A percentile compares a stretch with the other conserved stretches of the same genome.
Evolutionary conservation across 2,888 invertebrate species (phyloP).

Genomic region (Synergus itoensis): DNA sequence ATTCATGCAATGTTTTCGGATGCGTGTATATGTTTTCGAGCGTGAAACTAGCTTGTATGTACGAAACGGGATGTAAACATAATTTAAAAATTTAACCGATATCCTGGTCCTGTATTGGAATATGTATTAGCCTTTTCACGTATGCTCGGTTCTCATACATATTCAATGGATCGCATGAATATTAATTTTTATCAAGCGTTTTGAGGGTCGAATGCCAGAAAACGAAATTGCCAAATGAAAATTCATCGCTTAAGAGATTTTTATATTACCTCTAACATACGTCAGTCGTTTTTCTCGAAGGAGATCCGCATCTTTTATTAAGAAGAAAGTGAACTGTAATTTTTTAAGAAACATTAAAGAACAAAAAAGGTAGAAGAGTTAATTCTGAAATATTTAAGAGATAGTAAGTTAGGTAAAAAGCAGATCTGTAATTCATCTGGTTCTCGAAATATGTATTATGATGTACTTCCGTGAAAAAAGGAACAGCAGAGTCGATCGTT

Average conservation of each 20-base stretch:
- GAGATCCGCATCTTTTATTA: background rate
- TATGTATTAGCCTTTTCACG: conserved; percentile 37
- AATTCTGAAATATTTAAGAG: background rate
- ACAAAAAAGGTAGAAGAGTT: background rate
- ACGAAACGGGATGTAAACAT: conserved; percentile 34
- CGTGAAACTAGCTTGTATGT: conserved; percentile 19
- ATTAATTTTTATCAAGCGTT: conserved; percentile 38
- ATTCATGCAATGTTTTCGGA: conserved; percentile 2
- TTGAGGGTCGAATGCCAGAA: background rate
- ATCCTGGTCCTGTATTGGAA: conserved; percentile 27
- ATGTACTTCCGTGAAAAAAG: background rate
- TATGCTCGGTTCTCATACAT: conserved; percentile 31
- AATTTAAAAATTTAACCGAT: conserved; percentile 40
- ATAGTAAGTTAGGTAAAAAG: background rate
- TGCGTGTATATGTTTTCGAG: background rate
- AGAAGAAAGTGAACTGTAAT: too few species aligned
- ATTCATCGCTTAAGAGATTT: conserved; percentile 34
- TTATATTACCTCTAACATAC: background rate
- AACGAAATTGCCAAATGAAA: conserved; percentile 2
- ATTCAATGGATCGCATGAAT: conserved; percentile 34
- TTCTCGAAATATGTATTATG: background rate
- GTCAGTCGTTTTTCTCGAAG: background rate
- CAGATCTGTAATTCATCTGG: background rate
- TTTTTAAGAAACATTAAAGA: background rate
- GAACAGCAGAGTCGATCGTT: background rate